These are phyloP conservation scores for Morelia viridis DNA, from an alignment of 2,797 vertebrate species.

Conservation along the genomic window DNA sequence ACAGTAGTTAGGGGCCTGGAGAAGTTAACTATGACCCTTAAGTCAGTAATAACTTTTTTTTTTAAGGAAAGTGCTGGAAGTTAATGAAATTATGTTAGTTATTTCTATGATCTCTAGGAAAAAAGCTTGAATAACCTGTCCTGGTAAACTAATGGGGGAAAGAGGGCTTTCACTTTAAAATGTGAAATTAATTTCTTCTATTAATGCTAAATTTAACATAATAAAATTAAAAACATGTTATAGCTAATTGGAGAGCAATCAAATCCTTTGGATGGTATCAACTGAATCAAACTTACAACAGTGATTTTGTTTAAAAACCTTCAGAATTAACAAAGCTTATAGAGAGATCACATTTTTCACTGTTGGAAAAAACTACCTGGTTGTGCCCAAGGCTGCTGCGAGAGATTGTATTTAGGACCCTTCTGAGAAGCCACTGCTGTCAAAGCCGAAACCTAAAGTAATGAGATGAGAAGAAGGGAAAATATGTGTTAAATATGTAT, in stretches of 20 bases:
- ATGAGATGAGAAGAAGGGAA: constrained; percentile 37
- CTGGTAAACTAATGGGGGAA: too few species aligned
- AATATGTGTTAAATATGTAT: background rate
- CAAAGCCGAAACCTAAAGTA: constrained; percentile 85
- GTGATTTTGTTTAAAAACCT: background rate
- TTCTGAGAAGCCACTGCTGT: constrained; percentile 93
- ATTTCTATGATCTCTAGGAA: too few species aligned
- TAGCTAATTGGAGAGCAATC: background rate
- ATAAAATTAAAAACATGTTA: background rate
- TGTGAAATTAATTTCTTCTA: background rate
- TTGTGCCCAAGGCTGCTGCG: constrained; percentile 96
- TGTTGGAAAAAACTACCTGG: constrained; percentile 78
- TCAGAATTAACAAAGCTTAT: too few species aligned
- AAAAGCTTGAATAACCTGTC: too few species aligned
- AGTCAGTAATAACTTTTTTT: too few species aligned
- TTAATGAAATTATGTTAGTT: too few species aligned
- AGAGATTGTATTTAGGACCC: constrained; percentile 90
- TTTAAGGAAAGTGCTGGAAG: too few species aligned
- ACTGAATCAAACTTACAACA: background rate
- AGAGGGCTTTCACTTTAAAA: background rate
- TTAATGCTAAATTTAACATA: background rate
- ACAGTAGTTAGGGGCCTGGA: too few species aligned
- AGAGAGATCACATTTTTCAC: background rate
- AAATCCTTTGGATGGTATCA: background rate
- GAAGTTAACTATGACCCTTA: too few species aligned